Evolutionary conservation across 2,888 invertebrate genomes (phyloP).

Genomic region (Luffia ferchaultella): DNA sequence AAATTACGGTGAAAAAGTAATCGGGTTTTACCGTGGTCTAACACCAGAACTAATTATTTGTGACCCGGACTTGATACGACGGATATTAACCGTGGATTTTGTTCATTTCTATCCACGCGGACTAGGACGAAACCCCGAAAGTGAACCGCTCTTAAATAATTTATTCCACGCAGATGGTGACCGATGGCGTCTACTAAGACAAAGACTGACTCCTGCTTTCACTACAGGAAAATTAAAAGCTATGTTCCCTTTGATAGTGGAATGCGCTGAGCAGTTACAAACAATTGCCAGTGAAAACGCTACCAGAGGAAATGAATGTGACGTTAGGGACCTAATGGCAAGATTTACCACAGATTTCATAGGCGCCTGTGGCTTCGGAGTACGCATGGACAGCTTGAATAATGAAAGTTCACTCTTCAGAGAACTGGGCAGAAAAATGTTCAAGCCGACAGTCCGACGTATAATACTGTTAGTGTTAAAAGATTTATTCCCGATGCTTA

Average conservation of each 20-base stretch:
- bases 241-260: too few species aligned
- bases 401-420: too few species aligned
- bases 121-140: too few species aligned
- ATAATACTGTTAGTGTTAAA: conserved; percentile 13
- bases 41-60: conserved; percentile 8
- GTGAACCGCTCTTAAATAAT: too few species aligned
- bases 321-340: conserved; percentile 8
- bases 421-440: conserved; percentile 7
- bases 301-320: neutral
- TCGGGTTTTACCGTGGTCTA: too few species aligned
- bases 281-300: neutral
- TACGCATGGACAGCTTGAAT: too few species aligned
- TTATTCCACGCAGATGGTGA: too few species aligned
- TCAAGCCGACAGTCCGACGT: neutral
- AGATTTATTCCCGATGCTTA: conserved; percentile 30
- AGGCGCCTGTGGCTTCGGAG: too few species aligned
- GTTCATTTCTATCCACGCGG: conserved; percentile 6
- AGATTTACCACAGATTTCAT: too few species aligned
- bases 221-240: too few species aligned
- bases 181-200: conserved; percentile 9
- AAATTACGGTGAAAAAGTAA: conserved; percentile 4
- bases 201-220: too few species aligned
- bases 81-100: conserved; percentile 7
- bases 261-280: too few species aligned
- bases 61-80: conserved; percentile 7